Conservation (phyloP, 2,888 invertebrate species). For the Tachina lurida region DNA sequence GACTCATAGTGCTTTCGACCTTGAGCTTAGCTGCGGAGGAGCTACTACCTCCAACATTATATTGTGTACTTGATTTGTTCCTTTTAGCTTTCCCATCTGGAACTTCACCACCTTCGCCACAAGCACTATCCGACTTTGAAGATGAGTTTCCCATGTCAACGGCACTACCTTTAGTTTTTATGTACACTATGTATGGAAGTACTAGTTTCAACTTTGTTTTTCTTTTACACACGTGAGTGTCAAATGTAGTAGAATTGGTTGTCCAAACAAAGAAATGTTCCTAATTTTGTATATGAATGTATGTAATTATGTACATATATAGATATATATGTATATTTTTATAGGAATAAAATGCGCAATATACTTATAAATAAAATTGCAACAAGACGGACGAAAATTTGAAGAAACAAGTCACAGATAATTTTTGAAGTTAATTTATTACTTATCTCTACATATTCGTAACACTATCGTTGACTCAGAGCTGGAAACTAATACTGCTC, state of each 20-base stretch:
- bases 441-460: slow-evolving; percentile 56
- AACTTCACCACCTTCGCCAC: slow-evolving; percentile 72
- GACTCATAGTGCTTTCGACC: slow-evolving; percentile 81
- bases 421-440: slow-evolving; percentile 31
- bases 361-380: slow-evolving; percentile 41
- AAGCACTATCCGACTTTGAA: slow-evolving; percentile 76
- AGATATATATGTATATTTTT: too few relatives aligned
- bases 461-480: slow-evolving; percentile 16
- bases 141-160: slow-evolving; percentile 77
- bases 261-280: slow-evolving; percentile 31
- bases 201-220: slow-evolving; percentile 16
- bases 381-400: slow-evolving; percentile 30
- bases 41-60: slow-evolving; percentile 15
- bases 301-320: background rate
- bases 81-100: slow-evolving; percentile 71
- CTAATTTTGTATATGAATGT: background rate
- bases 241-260: slow-evolving; percentile 16
- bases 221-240: slow-evolving; percentile 40
- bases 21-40: slow-evolving; percentile 61
- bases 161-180: background rate
- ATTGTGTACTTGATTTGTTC: slow-evolving; percentile 67
- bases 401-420: slow-evolving; percentile 36
- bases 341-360: slow-evolving; percentile 60
- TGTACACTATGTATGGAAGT: background rate
- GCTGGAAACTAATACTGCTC: background rate